Evolutionary conservation across 1,140 invertebrate species (phyloP).

Genomic region (Papilio glaucus): DNA sequence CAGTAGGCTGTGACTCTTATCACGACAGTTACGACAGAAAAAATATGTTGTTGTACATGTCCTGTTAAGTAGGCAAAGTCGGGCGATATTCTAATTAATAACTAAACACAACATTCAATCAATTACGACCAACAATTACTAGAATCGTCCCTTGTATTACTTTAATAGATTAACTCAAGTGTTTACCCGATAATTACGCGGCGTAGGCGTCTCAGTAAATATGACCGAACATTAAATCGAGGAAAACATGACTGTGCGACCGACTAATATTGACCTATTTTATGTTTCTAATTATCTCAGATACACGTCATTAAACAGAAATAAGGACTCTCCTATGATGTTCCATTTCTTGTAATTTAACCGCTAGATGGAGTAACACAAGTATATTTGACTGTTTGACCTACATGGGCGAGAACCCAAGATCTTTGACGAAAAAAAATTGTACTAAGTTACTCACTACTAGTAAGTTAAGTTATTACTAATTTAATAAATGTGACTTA

Average conservation of each 20-base stretch:
- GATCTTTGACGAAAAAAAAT: not conserved
- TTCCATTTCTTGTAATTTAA: not conserved
- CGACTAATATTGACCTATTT: conserved; percentile 1
- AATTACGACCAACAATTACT: not conserved
- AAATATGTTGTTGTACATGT: too few relatives aligned
- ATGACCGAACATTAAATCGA: not conserved
- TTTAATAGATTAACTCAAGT: not conserved
- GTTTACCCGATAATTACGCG: not conserved
- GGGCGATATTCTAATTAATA: not conserved
- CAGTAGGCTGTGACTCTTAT: too few relatives aligned
- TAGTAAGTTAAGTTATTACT: not conserved
- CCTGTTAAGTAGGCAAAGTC: too few relatives aligned
- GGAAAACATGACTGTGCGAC: conserved; percentile 5
- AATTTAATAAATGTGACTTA: not conserved
- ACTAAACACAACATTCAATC: not conserved
- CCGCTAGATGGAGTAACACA: not conserved
- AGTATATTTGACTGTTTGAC: not conserved
- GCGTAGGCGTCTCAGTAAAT: not conserved
- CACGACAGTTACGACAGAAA: too few relatives aligned
- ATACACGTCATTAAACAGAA: not conserved
- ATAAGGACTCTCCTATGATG: not conserved
- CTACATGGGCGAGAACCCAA: not conserved
- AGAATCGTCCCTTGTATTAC: not conserved
- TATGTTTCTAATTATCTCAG: not conserved
- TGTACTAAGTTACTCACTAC: not conserved